A percentile compares a stretch with the other conserved stretches of the same genome.
These are phyloP conservation scores for Entomobrya proxima DNA, from an alignment of 2,888 invertebrate species.

Conservation along the genomic window DNA sequence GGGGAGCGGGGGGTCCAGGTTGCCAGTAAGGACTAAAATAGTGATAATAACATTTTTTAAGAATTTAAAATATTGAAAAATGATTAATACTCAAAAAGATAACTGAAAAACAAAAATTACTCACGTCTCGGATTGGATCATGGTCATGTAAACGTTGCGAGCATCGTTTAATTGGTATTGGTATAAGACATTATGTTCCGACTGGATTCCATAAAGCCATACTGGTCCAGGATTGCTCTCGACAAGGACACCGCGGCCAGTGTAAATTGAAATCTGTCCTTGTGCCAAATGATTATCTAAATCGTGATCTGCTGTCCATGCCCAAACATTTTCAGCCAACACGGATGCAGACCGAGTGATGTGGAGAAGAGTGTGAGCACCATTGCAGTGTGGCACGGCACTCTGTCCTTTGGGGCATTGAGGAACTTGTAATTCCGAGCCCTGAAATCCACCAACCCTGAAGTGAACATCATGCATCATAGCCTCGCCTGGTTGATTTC, in stretches of 20 bases:
- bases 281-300: slow-evolving; percentile 70
- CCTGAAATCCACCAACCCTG: slow-evolving; percentile 70
- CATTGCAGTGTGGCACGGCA: slow-evolving; percentile 55
- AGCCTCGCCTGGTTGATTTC: slow-evolving; percentile 61
- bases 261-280: slow-evolving; percentile 72
- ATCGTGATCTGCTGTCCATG: slow-evolving; percentile 72
- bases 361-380: slow-evolving; percentile 71
- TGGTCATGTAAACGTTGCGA: slow-evolving; percentile 72
- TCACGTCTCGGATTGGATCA: slow-evolving; percentile 72
- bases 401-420: slow-evolving; percentile 59
- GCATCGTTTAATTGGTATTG: slow-evolving; percentile 71
- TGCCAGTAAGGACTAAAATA: slow-evolving; percentile 75
- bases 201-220: slow-evolving; percentile 73
- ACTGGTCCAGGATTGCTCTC: slow-evolving; percentile 71
- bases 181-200: slow-evolving; percentile 72
- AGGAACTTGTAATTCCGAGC: slow-evolving; percentile 68
- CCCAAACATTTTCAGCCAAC: slow-evolving; percentile 72
- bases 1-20: slow-evolving; percentile 70
- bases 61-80: no score
- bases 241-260: slow-evolving; percentile 71
- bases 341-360: slow-evolving; percentile 65
- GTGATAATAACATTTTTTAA: no score
- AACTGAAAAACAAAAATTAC: no score
- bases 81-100: no score
- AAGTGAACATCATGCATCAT: slow-evolving; percentile 72